Percentiles rank a stretch among this genome's conserved stretches.
Evolutionary conservation across 1,140 invertebrate genomes (phyloP).

Genomic region (Mercenaria mercenaria): DNA sequence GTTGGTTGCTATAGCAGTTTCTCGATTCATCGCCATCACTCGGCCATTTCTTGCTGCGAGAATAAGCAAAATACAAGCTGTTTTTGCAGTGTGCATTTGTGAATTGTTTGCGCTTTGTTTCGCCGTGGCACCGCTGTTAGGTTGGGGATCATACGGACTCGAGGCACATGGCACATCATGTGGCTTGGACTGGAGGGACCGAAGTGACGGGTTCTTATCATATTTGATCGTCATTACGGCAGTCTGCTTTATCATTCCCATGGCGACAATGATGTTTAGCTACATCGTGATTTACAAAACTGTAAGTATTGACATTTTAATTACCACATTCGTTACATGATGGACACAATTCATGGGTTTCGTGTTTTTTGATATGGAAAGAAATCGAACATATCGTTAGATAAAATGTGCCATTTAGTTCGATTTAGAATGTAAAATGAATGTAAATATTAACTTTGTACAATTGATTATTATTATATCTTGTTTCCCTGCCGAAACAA

Average conservation of each 20-base stretch:
- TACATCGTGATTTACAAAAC: neutral
- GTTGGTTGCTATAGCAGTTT: neutral
- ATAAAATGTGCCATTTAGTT: no score
- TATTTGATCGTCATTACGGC: neutral
- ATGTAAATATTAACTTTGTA: no score
- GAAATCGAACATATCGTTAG: no score
- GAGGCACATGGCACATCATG: constrained; percentile 23
- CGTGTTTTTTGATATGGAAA: no score
- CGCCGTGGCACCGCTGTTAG: neutral
- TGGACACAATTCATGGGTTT: no score
- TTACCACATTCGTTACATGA: no score
- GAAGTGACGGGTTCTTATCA: neutral
- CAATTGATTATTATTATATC: no score
- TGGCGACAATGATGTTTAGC: neutral
- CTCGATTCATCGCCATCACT: neutral
- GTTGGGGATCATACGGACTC: constrained; percentile 17
- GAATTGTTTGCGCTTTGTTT: neutral
- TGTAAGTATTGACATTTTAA: neutral
- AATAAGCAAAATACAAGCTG: neutral
- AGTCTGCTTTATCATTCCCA: neutral
- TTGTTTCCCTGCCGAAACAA: no score
- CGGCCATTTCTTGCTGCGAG: no score
- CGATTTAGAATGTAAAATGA: no score
- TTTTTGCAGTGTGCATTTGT: neutral
- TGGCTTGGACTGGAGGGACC: constrained; percentile 24